Evolutionary conservation across 1,140 invertebrate species (phyloP), one percentile per base, ranked within the genome.

Genomic region (Mesaphorura yosii): DNA sequence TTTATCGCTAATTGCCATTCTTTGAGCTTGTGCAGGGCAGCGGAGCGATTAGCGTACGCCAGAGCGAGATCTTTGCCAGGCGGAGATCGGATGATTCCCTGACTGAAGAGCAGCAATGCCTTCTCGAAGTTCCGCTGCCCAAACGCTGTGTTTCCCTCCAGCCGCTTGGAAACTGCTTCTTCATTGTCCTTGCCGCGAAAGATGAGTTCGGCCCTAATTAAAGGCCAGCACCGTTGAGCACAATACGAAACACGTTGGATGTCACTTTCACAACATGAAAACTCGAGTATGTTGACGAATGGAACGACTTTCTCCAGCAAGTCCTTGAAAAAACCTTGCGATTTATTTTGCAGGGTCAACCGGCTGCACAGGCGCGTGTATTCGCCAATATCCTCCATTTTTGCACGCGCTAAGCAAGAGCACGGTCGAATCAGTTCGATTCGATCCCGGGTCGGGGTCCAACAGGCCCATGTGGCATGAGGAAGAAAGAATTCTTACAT

Each of bases 41-140:
- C 89, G 12, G 89, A 93, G 46, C 90, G 77, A 69, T 94, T 95
- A 3, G 85, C 88, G 56, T 84, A 75, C 2, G 84, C 74, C 37
- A 91, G 76, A 0, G 85, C 75, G 1, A 88, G 64, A 41, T 88
- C 79, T 65, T 66, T 54, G 27, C 56, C 53, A 29, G 48, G 34
- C 12, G 48, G 49, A 15, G 28, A 22, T 12, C 46, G 20, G 2
- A 54, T 37, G 14, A 59, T 39, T 53, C 54, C 52, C 46, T 59
- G 57, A 44, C 42, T 38, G 25, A 60, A 60, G 12, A 76, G 69
- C 22, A 78, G 69, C 59, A 88, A 69, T 1, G 89, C 84, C 60
- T 77, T 76, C n/a, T 69, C 57, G 72, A 82, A 88, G 62, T 86
- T 76, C 48, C 82, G 82, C 57, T 76, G 77, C 60, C 83, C 80